Conservation (phyloP, 1,140 invertebrate species). For the Drosophila pectinifera region DNA sequence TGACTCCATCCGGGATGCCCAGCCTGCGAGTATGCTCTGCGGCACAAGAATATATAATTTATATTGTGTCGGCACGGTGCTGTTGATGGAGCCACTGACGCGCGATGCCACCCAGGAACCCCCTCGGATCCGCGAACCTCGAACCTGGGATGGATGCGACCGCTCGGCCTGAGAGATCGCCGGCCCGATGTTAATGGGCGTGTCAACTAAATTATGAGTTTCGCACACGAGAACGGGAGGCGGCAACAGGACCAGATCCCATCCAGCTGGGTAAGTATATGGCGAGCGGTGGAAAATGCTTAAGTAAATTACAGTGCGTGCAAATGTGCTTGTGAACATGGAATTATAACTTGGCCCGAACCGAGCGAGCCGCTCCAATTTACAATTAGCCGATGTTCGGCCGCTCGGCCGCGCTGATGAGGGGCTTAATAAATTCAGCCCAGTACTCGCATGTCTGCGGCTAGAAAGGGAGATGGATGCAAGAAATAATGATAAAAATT, state of each 20-base stretch:
- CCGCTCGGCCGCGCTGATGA: conserved; percentile 15
- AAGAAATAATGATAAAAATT: conserved; percentile 52
- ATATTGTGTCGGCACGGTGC: conserved; percentile 77
- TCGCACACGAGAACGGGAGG: conserved; percentile 68
- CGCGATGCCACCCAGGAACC: conserved; percentile 70
- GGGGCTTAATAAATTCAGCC: conserved; percentile 63
- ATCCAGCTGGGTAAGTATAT: conserved; percentile 50
- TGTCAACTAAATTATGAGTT: conserved; percentile 83
- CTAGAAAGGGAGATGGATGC: conserved; percentile 9
- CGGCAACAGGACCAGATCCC: conserved; percentile 40
- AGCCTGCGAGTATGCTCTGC: conserved; percentile 42
- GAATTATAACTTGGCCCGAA: conserved; percentile 74
- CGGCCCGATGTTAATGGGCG: conserved; percentile 73
- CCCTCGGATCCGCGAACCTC: conserved; percentile 16
- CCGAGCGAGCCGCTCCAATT: conserved; percentile 63
- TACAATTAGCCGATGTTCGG: conserved; percentile 69
- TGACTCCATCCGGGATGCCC: conserved; percentile 44
- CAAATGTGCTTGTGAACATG: conserved; percentile 85
- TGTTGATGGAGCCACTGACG: conserved; percentile 77
- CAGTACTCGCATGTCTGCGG: conserved; percentile 35
- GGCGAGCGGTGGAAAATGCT: conserved; percentile 72
- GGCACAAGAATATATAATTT: conserved; percentile 69
- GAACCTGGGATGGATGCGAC: conserved; percentile 11
- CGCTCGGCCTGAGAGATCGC: conserved; percentile 20
- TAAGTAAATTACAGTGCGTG: conserved; percentile 85